Conservation (phyloP, 2,888 invertebrate genomes). For the Dusona sp. region DNA sequence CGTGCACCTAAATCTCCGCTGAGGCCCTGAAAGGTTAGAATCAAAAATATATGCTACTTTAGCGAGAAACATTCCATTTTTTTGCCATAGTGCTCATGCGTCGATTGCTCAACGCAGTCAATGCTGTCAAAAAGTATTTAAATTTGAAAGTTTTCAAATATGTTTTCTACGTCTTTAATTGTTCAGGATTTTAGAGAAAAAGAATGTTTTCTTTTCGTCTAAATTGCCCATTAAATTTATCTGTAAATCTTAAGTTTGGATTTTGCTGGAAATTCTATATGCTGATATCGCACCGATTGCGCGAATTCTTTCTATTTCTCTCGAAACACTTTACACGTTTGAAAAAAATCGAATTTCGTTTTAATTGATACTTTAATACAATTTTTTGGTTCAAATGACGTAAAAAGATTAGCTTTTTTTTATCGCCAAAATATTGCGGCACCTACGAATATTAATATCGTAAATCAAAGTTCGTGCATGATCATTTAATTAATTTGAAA, state of each 20-base stretch:
- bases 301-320: not conserved
- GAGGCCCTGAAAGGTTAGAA: constrained; percentile 87
- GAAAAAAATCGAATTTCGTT: too few species aligned
- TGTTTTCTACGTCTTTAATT: not conserved
- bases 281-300: too few species aligned
- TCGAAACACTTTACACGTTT: not conserved
- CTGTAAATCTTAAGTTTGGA: too few species aligned
- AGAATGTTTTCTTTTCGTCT: too few species aligned
- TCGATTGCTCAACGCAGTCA: not conserved
- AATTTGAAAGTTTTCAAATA: not conserved
- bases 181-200: not conserved
- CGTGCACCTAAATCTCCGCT: constrained; percentile 91
- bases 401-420: too few species aligned
- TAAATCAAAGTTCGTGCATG: not conserved
- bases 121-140: not conserved
- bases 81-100: not conserved
- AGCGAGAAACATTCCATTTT: not conserved
- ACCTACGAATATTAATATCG: not conserved
- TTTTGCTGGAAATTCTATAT: too few species aligned
- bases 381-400: too few species aligned
- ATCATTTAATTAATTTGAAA: not conserved
- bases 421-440: too few species aligned
- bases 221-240: too few species aligned
- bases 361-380: too few species aligned
- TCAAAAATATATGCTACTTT: not conserved